Conservation (phyloP, 2,797 vertebrate genomes). For the Ficedula albicollis region DNA sequence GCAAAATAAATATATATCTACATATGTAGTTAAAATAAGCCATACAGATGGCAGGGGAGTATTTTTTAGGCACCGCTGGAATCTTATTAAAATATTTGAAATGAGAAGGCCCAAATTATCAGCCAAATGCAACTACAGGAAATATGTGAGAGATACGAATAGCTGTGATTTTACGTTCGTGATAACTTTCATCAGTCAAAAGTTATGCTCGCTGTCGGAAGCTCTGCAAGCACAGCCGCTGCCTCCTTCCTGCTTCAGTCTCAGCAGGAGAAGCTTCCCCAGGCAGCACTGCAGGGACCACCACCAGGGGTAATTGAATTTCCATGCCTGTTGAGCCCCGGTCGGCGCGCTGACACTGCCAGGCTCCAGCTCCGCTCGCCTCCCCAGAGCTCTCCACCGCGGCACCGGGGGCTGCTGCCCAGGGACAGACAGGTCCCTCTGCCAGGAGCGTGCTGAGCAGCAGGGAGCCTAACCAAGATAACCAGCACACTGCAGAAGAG, state of each 20-base stretch:
- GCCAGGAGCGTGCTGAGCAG: rapidly evolving
- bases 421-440: rapidly evolving
- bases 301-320: slow-evolving; percentile 46
- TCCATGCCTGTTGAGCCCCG: background rate
- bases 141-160: background rate
- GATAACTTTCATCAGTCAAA: background rate
- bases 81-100: slow-evolving; percentile 25
- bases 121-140: background rate
- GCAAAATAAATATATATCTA: background rate
- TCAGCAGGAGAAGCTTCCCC: background rate
- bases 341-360: background rate
- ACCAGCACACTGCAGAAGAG: rapidly evolving
- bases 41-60: background rate
- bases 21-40: background rate
- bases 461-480: background rate
- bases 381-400: rapidly evolving
- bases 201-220: background rate
- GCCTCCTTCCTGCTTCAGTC: background rate
- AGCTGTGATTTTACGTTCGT: background rate
- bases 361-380: background rate
- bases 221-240: background rate
- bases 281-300: background rate
- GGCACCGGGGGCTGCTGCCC: background rate
- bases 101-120: background rate
- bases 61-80: background rate